Base-by-base conservation (phyloP, 2,888 invertebrate genomes). In the Sphecodes monilicornis region DNA sequence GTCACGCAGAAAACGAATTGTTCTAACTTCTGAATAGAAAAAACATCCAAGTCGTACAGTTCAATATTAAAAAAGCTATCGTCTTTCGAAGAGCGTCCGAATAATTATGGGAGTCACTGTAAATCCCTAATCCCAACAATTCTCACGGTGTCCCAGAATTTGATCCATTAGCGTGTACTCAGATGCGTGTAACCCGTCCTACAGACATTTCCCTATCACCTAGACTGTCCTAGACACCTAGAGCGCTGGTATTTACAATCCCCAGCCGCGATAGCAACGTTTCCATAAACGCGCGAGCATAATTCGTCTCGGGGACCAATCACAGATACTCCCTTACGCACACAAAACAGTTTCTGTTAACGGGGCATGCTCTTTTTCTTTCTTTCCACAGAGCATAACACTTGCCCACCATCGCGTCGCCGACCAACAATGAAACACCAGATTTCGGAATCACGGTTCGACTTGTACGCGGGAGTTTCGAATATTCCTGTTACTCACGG, bases 401-500 rank as follows among this genome's bases (percentile, higher is more conserved):
- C 60, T 29, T 16, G 16, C 84, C 69, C 70, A 70, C 60, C 29
- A 46, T 18, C 39, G 36, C 60, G 68, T 43, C 36, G 26, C 41
- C 4, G 50, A 66, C 64, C 29, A 64, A 57, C 26, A 46, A 66
- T 18, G 41, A 66, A 54, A 22, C 85, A 74, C 46, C 69, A 54
- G 16, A 29, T 78, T 57, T 46, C 29, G 60, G 32, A 18, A 69
- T 78, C 70, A 73, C 72, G 50, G 50, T 6, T 79, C 32, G n/a
- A 69, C 50, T 50, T 10, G n/a, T 36, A 60, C 78, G 84, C 76
- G 79, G 82, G 71, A 75, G 71, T 77, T 77, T 87, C 80, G 70
- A 87, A 87, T 78, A 80, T 86, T 85, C 78, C 82, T 85, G 84
- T 86, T 93, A 93, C 93, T 93, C 93, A 93, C 93, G 88, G 88